Percentiles rank a stretch among this genome's conserved stretches.
phyloP scores from a whole-genome alignment of 2,797 vertebrate species.

The Acipenser ruthenus region DNA sequence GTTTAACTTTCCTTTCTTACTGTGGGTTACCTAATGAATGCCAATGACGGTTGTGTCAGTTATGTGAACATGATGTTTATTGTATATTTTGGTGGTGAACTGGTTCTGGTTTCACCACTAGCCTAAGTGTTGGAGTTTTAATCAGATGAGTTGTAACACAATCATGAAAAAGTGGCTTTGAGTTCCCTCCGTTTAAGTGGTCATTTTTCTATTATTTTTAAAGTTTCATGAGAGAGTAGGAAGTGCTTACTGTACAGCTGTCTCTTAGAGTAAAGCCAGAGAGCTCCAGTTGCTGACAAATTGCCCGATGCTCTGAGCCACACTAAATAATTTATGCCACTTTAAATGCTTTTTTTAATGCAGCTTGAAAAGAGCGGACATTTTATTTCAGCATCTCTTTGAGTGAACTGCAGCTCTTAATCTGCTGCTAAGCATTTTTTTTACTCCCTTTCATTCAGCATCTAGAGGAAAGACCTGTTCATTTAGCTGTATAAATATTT shows the following conservation, averaged over 20 bases:
- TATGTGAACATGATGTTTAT: no score
- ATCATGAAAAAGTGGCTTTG: no score
- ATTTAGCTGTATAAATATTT: constrained; percentile 7
- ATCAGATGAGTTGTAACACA: no score
- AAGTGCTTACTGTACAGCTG: constrained; percentile 3
- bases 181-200: no score
- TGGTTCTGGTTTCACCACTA: no score
- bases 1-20: no score
- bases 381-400: constrained; percentile 2
- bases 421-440: background rate
- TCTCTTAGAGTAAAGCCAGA: background rate
- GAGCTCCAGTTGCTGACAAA: constrained; percentile 5
- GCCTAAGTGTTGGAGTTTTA: no score
- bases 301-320: background rate
- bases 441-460: background rate
- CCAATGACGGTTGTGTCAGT: no score
- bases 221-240: background rate
- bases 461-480: background rate
- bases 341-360: constrained; percentile 11
- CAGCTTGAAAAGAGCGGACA: constrained; percentile 7
- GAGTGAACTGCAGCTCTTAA: constrained; percentile 3
- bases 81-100: no score
- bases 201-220: no score
- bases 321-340: constrained; percentile 18
- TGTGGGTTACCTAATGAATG: no score